phyloP scores from a whole-genome alignment of 2,888 invertebrate species.

The Conistra vaccinii region DNA sequence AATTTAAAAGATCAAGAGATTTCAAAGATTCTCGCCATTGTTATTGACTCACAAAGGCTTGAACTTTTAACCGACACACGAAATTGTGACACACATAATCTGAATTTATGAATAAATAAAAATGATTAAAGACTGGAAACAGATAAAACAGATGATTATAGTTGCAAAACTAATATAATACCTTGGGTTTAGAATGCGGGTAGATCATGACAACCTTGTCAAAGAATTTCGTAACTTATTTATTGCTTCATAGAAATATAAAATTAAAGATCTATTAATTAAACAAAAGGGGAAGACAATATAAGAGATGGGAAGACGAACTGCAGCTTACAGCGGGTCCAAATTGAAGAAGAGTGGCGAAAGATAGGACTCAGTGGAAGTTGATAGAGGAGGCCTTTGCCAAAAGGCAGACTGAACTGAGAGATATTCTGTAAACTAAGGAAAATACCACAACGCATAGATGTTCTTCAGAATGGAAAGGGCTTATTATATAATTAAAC shows the following conservation, averaged over 20 bases:
- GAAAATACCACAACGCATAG: too few relatives aligned
- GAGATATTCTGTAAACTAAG: too few relatives aligned
- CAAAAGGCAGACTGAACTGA: too few relatives aligned
- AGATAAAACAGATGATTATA: slow-evolving; percentile 16
- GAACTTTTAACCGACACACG: slow-evolving; percentile 3
- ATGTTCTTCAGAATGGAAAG: too few relatives aligned
- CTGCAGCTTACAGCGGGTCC: too few relatives aligned
- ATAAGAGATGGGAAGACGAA: too few relatives aligned
- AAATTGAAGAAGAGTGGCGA: too few relatives aligned
- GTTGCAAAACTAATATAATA: slow-evolving; percentile 60
- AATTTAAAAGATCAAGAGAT: background rate
- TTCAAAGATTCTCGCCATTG: slow-evolving; percentile 9
- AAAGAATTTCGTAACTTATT: slow-evolving; percentile 62
- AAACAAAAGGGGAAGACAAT: too few relatives aligned
- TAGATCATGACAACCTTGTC: slow-evolving; percentile 41
- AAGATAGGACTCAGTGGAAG: too few relatives aligned
- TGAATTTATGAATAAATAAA: slow-evolving; percentile 16
- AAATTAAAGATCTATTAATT: background rate
- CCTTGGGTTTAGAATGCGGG: slow-evolving; percentile 60
- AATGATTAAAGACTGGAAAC: slow-evolving; percentile 35
- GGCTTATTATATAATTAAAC: too few relatives aligned
- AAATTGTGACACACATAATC: slow-evolving; percentile 41
- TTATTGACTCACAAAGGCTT: slow-evolving; percentile 20
- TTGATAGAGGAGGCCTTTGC: too few relatives aligned
- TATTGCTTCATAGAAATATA: slow-evolving; percentile 18